A percentile compares a stretch with the other conserved stretches of the same genome.
Conservation (phyloP, 1,140 invertebrate genomes). For the Monomorium pharaonis region DNA sequence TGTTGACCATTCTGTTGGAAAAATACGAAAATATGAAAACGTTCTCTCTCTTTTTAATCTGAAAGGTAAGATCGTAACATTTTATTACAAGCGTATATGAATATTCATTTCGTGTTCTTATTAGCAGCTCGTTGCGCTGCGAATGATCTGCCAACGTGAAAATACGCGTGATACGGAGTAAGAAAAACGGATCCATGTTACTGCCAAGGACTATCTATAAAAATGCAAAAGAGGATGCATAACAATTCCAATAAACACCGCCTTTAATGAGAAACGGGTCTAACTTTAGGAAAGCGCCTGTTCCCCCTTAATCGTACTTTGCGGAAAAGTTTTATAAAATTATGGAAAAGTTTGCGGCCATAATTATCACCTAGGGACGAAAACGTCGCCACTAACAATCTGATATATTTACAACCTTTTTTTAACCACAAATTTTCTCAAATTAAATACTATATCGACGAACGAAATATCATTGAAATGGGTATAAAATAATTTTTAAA, state of each 20-base stretch:
- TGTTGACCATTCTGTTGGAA: neutral
- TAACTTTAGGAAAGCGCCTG: constrained; percentile 33
- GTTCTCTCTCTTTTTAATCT: constrained; percentile 8
- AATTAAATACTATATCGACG: neutral
- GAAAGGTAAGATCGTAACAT: constrained; percentile 1
- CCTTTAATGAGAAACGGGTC: constrained; percentile 58
- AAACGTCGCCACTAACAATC: neutral
- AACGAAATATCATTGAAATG: neutral
- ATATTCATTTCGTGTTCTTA: constrained; percentile 53
- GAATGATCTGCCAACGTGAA: constrained; percentile 44
- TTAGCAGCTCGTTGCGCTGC: constrained; percentile 44
- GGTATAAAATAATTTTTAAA: neutral
- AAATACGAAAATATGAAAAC: constrained; percentile 21
- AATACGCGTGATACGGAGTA: neutral
- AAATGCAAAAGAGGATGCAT: constrained; percentile 60
- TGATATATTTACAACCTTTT: constrained; percentile 13
- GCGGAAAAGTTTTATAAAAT: constrained; percentile 48
- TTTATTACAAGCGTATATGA: constrained; percentile 30
- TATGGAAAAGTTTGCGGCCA: constrained; percentile 26
- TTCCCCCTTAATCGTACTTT: constrained; percentile 32
- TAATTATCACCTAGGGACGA: constrained; percentile 19
- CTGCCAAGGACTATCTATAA: constrained; percentile 46
- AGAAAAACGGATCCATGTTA: neutral
- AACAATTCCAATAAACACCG: constrained; percentile 65
- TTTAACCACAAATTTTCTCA: neutral